A percentile compares a stretch with the other conserved stretches of the same genome.
Evolutionary conservation across 2,113 vertebrate genomes (phyloP).

Genomic region (Sylvilagus bachmani): DNA sequence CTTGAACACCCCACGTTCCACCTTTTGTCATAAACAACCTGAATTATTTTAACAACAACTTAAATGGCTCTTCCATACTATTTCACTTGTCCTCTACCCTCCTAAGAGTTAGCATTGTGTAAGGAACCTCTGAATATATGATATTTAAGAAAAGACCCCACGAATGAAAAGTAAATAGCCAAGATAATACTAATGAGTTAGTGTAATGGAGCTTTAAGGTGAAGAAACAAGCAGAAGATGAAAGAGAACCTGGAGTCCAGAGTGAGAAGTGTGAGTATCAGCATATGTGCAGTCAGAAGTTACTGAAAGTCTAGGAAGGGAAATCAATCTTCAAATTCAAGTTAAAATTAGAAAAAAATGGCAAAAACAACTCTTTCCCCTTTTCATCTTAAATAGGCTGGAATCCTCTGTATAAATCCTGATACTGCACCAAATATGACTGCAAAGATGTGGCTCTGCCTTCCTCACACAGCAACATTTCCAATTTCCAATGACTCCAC

Average conservation of each 20-base stretch:
- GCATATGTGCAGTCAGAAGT: not conserved
- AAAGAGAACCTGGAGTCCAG: not conserved
- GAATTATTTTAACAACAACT: not conserved
- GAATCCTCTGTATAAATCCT: conserved; percentile 13
- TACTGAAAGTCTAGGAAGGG: not conserved
- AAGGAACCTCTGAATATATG: not conserved
- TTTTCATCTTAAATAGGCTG: not conserved
- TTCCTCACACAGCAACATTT: too few relatives aligned
- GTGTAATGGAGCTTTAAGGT: not conserved
- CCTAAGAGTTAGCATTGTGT: not conserved
- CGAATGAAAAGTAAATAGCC: not conserved
- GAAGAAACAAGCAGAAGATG: not conserved
- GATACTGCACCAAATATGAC: not conserved
- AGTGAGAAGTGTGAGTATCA: not conserved
- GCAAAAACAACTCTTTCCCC: not conserved
- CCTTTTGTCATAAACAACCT: not conserved
- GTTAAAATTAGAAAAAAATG: not conserved
- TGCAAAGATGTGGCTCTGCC: not conserved
- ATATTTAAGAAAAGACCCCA: not conserved
- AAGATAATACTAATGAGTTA: not conserved
- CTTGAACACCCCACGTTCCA: not conserved
- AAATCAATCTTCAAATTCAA: not conserved
- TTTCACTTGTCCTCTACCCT: not conserved
- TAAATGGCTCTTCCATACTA: not conserved
- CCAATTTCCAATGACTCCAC: not conserved